Evolutionary conservation across 1,140 invertebrate species (phyloP), one percentile per base, ranked within the genome.

Genomic region (Oscheius sp.): DNA sequence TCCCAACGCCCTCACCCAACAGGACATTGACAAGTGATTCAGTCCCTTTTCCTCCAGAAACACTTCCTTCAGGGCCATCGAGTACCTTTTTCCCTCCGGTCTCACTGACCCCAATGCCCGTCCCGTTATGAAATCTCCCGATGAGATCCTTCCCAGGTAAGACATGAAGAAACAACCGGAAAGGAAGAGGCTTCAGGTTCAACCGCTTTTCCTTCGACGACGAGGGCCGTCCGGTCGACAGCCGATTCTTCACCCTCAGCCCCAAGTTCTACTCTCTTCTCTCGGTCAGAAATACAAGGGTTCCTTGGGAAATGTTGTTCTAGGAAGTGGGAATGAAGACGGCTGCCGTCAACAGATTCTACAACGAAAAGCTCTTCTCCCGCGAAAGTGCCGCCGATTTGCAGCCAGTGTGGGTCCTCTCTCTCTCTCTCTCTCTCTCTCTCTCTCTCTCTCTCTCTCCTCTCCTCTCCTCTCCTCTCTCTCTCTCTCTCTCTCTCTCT

Each of bases 1-100:
- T 88, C 89, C 90, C 1, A 90, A 93, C 76, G 90, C 88, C 10
- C 92, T 98, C 84, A 91, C 91, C 0, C 91, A 96, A 85, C 88
- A 90, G 76, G 91, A 96, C 85, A 88, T 97, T 18, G 89, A 96
- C 88, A 87, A 38, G 75, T 77, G 26, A 32, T 49, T 32, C 28
- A 20, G 15, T 28, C 45, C 31, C 20, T 45, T 23, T 32, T 28
- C 28, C 2, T 32, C 36, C 10, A 18, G 32, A 32, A 63, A 32
- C 15, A 63, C 31, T 23, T 63, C 31, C 35, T 73, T 20, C 52
- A 72, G 67, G 32, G 70, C 82, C 23, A 80, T 83, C 15, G 36
- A 76, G 61, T 83, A 83, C 73, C 68, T 83, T 1, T 83, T 83
- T 55, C 81, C 81, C n/a, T 82, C 82, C 45, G 80, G 80, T n/a